Percentiles rank a stretch among this genome's conserved stretches.
Evolutionary conservation across 1,140 invertebrate species (phyloP).

Genomic region (Archegozetes longisetosus): DNA sequence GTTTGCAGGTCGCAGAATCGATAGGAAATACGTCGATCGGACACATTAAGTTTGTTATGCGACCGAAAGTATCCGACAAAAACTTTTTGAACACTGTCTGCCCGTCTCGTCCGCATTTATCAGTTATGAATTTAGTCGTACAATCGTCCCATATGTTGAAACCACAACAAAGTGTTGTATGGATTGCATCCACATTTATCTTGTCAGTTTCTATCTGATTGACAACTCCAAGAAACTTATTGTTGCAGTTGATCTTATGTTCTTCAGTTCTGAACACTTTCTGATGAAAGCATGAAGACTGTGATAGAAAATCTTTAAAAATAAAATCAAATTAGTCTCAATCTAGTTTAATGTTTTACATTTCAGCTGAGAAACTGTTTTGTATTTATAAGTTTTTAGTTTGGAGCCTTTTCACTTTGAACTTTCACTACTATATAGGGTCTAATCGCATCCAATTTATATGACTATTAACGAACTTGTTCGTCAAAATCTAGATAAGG

Average conservation of each 20-base stretch:
- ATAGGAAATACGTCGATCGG: constrained; percentile 7
- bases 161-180: constrained; percentile 10
- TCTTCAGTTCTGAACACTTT: constrained; percentile 11
- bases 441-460: too few species aligned
- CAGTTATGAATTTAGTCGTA: background rate
- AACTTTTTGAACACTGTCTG: constrained; percentile 1
- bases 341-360: background rate
- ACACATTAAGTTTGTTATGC: constrained; percentile 7
- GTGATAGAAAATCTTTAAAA: constrained; percentile 5
- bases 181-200: constrained; percentile 3
- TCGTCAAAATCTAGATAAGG: too few species aligned
- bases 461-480: too few species aligned
- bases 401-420: too few species aligned
- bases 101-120: constrained; percentile 5
- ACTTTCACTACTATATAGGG: too few species aligned
- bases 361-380: too few species aligned
- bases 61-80: background rate
- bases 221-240: background rate
- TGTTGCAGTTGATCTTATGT: constrained; percentile 1
- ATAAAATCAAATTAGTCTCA: background rate
- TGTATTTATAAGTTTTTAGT: too few species aligned
- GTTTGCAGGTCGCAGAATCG: background rate
- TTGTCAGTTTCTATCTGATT: constrained; percentile 6
- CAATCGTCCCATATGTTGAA: constrained; percentile 11
- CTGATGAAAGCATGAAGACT: constrained; percentile 11